phyloP scores from a whole-genome alignment of 2,797 vertebrate genomes.

The Columba guinea region DNA sequence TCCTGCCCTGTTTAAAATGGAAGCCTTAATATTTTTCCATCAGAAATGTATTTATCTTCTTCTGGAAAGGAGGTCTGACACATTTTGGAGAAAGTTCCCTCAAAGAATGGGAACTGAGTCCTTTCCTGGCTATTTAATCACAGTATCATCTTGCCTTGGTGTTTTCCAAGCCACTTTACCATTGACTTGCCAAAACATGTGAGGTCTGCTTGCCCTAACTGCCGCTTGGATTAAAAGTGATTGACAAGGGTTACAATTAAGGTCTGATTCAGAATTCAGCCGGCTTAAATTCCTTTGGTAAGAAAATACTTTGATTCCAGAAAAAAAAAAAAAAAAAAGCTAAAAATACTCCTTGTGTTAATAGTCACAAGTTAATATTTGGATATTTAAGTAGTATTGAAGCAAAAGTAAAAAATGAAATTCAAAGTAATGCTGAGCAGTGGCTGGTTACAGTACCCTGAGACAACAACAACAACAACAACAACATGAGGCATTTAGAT shows the following conservation, averaged over 20 bases:
- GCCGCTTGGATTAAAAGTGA: slow-evolving; percentile 48
- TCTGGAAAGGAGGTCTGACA: slow-evolving; percentile 32
- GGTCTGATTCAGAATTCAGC: slow-evolving; percentile 61
- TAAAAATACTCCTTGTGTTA: not conserved
- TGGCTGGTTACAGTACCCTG: slow-evolving; percentile 53
- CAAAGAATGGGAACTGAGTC: not conserved
- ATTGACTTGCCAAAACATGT: slow-evolving; percentile 43
- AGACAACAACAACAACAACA: slow-evolving; percentile 68
- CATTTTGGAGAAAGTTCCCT: not conserved
- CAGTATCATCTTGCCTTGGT: slow-evolving; percentile 14
- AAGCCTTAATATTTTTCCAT: slow-evolving; percentile 32
- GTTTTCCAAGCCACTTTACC: slow-evolving; percentile 41
- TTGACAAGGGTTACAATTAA: slow-evolving; percentile 72
- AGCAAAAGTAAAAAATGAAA: not conserved
- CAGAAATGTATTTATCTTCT: slow-evolving; percentile 29
- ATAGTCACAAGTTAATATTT: not conserved
- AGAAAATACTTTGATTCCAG: slow-evolving; percentile 60
- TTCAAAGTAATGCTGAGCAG: slow-evolving; percentile 11
- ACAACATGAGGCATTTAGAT: slow-evolving; percentile 52
- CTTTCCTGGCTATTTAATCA: slow-evolving; percentile 57
- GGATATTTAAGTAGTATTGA: not conserved
- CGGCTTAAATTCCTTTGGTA: slow-evolving; percentile 51
- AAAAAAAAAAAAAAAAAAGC: not conserved
- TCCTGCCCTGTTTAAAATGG: not conserved
- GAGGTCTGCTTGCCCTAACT: slow-evolving; percentile 52